Percentiles rank a stretch among this genome's conserved stretches.
Conservation (phyloP, 2,113 vertebrate genomes). For the Triplophysa tibetana region DNA sequence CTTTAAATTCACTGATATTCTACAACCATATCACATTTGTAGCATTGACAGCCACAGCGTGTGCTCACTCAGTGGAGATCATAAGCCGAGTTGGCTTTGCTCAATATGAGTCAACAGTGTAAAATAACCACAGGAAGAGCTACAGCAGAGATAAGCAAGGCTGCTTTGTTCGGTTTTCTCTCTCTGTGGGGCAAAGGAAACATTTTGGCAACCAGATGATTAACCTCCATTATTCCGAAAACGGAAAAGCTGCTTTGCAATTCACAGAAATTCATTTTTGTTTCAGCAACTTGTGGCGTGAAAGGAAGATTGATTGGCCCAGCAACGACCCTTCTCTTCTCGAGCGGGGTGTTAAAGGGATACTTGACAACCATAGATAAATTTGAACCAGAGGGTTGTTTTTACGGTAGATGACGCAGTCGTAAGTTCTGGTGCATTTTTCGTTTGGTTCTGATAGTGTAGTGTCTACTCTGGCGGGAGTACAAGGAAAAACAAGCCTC, state of each 20-base stretch:
- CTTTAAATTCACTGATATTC: conserved; percentile 7
- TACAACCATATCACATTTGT: neutral
- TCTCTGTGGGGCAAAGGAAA: conserved; percentile 46
- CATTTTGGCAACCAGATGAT: conserved; percentile 61
- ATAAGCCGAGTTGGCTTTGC: conserved; percentile 4
- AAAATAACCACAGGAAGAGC: conserved; percentile 6
- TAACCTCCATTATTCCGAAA: conserved; percentile 54
- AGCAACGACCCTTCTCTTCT: conserved; percentile 1
- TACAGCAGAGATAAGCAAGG: conserved; percentile 19
- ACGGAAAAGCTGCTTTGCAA: conserved; percentile 52
- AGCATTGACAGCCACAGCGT: conserved; percentile 16
- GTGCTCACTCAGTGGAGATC: conserved; percentile 3
- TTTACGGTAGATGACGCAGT: no score
- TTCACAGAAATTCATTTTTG: conserved; percentile 30
- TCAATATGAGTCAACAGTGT: conserved; percentile 6
- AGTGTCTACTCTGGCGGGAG: no score
- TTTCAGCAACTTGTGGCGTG: conserved; percentile 16
- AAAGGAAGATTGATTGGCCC: conserved; percentile 38
- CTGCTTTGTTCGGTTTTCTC: conserved; percentile 33
- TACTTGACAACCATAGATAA: no score
- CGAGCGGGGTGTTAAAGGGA: neutral
- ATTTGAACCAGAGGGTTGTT: no score
- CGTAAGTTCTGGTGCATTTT: no score
- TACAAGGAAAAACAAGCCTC: no score
- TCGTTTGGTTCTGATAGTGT: no score